Conservation (phyloP, 2,888 invertebrate species). For the Drepana falcataria region DNA sequence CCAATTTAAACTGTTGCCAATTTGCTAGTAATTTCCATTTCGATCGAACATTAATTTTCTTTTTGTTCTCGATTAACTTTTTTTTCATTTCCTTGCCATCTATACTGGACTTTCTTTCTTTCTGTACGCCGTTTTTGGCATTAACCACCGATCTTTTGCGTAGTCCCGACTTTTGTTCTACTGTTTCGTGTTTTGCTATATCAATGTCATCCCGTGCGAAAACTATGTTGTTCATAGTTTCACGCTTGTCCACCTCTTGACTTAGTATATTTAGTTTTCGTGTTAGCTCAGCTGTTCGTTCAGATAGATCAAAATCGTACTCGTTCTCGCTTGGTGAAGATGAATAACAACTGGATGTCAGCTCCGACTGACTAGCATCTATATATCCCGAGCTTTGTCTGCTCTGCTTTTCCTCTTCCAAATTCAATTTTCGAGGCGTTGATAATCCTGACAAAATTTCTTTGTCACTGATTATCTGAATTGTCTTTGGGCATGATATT, state of each 20-base stretch:
- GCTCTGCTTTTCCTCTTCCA: slow-evolving; percentile 50
- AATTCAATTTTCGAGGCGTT: slow-evolving; percentile 52
- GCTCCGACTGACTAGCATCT: slow-evolving; percentile 74
- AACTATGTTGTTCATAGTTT: slow-evolving; percentile 39
- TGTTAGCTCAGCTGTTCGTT: slow-evolving; percentile 65
- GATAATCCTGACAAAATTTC: slow-evolving; percentile 75
- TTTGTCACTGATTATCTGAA: slow-evolving; percentile 69
- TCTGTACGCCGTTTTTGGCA: slow-evolving; percentile 29
- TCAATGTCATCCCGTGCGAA: slow-evolving; percentile 35
- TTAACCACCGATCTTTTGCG: slow-evolving; percentile 49
- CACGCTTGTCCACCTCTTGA: slow-evolving; percentile 53
- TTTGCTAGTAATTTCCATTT: slow-evolving; percentile 63
- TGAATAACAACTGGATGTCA: slow-evolving; percentile 74
- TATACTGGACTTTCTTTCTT: slow-evolving; percentile 27
- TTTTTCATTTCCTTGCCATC: slow-evolving; percentile 35
- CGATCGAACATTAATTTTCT: slow-evolving; percentile 43
- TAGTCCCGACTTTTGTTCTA: slow-evolving; percentile 39
- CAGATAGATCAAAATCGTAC: slow-evolving; percentile 69
- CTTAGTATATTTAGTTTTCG: slow-evolving; percentile 65
- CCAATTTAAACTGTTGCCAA: slow-evolving; percentile 79
- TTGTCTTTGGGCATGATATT: slow-evolving; percentile 74
- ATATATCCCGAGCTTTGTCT: slow-evolving; percentile 68
- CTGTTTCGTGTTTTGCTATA: slow-evolving; percentile 16
- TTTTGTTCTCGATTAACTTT: slow-evolving; percentile 35
- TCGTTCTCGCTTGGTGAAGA: slow-evolving; percentile 75